phyloP scores from a whole-genome alignment of 1,140 invertebrate species.

The Pachyrhynchus sulphureomaculatus region DNA sequence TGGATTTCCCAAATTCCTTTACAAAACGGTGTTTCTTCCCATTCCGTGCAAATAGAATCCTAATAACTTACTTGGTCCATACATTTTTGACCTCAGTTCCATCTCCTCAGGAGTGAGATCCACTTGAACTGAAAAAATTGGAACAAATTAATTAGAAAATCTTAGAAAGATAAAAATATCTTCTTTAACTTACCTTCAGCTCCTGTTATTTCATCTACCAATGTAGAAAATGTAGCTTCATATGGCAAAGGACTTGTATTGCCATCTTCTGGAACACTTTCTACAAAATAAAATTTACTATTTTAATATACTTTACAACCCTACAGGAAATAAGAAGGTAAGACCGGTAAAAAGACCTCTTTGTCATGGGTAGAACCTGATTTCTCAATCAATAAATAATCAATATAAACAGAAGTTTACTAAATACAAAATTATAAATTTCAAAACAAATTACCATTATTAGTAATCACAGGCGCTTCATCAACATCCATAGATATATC shows the following conservation, averaged over 20 bases:
- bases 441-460: constrained; percentile 35
- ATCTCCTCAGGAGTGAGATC: constrained; percentile 38
- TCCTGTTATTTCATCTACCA: constrained; percentile 44
- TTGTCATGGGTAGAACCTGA: too few species aligned
- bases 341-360: too few species aligned
- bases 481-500: constrained; percentile 45
- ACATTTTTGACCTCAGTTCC: constrained; percentile 31
- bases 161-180: too few species aligned
- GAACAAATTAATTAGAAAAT: too few species aligned
- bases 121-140: constrained; percentile 35
- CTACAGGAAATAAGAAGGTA: too few species aligned
- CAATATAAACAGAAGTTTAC: too few species aligned
- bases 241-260: constrained; percentile 36
- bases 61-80: constrained; percentile 35
- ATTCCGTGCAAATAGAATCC: too few species aligned
- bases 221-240: constrained; percentile 40
- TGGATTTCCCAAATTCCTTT: too few species aligned
- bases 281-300: neutral
- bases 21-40: too few species aligned
- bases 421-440: too few species aligned
- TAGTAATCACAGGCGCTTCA: constrained; percentile 37
- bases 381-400: too few species aligned
- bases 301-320: neutral
- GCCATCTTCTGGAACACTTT: constrained; percentile 5
- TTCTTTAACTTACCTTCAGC: constrained; percentile 42